A percentile compares a stretch with the other conserved stretches of the same genome.
These are phyloP conservation scores for Desoria tigrina DNA, from an alignment of 2,888 invertebrate genomes.

Conservation along the genomic window DNA sequence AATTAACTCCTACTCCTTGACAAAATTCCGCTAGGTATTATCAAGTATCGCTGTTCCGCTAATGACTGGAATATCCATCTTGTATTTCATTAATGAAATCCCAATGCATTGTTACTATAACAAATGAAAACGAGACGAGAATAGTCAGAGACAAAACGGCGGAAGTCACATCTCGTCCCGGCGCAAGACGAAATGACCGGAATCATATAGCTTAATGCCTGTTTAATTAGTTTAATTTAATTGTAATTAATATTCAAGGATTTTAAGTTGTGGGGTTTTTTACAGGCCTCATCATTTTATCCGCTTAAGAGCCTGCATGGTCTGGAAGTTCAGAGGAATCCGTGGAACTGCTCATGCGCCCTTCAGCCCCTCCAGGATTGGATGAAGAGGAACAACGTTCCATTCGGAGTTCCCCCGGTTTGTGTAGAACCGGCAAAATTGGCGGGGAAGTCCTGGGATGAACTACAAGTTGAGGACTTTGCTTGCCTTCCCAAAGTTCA, in stretches of 20 bases:
- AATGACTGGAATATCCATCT: too few species aligned
- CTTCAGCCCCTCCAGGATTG: slow-evolving; percentile 76
- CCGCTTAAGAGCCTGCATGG: neutral
- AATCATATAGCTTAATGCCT: too few species aligned
- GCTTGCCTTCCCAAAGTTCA: slow-evolving; percentile 67
- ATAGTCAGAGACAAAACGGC: too few species aligned
- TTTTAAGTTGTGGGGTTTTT: neutral
- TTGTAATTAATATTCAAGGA: neutral
- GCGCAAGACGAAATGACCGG: too few species aligned
- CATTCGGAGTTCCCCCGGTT: slow-evolving; percentile 69
- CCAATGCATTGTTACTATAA: too few species aligned
- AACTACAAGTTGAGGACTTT: slow-evolving; percentile 74
- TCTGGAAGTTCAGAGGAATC: slow-evolving; percentile 60
- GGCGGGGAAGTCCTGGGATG: slow-evolving; percentile 70
- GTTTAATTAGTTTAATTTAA: too few species aligned
- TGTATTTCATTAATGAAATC: too few species aligned
- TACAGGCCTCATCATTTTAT: neutral
- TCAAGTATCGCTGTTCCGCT: too few species aligned
- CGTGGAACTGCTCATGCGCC: slow-evolving; percentile 80
- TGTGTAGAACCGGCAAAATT: slow-evolving; percentile 70
- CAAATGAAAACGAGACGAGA: too few species aligned
- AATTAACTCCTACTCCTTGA: too few species aligned
- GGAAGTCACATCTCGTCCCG: too few species aligned
- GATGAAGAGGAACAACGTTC: slow-evolving; percentile 77
- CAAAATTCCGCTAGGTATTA: too few species aligned